These are phyloP conservation scores for Drosophila burlai DNA, from an alignment of 1,140 invertebrate species.

Conservation along the genomic window DNA sequence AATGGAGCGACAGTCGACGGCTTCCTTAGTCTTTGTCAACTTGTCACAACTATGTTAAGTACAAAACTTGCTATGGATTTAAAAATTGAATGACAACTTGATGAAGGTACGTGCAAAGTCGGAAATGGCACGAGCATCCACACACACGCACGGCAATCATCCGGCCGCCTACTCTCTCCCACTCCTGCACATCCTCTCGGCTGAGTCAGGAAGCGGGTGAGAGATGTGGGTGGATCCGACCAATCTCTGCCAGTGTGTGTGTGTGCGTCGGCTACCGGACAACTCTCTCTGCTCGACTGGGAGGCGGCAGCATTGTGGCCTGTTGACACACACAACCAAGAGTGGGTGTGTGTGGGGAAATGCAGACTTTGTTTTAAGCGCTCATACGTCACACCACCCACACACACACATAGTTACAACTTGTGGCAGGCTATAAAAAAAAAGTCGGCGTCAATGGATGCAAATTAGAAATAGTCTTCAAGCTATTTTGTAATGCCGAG, in stretches of 20 bases:
- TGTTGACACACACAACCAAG: constrained; percentile 69
- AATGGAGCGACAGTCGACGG: constrained; percentile 57
- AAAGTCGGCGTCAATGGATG: constrained; percentile 73
- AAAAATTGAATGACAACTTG: constrained; percentile 84
- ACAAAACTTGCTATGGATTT: constrained; percentile 83
- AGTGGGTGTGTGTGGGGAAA: constrained; percentile 49
- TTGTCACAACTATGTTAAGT: constrained; percentile 84
- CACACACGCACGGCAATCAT: constrained; percentile 50
- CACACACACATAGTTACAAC: constrained; percentile 36
- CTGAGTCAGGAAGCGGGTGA: constrained; percentile 15
- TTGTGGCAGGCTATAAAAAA: constrained; percentile 65
- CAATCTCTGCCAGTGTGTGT: constrained; percentile 8
- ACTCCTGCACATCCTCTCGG: constrained; percentile 18
- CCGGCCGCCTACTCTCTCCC: constrained; percentile 7
- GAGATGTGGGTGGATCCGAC: not conserved
- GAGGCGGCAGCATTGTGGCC: constrained; percentile 70
- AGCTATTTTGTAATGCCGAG: constrained; percentile 71
- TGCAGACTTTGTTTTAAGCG: constrained; percentile 66
- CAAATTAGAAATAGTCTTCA: constrained; percentile 76
- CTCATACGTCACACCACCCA: constrained; percentile 37
- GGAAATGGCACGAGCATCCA: constrained; percentile 71
- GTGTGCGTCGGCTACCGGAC: constrained; percentile 40
- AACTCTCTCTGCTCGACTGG: constrained; percentile 45
- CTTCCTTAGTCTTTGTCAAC: constrained; percentile 76
- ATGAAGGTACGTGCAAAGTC: constrained; percentile 83